phyloP scores from a whole-genome alignment of 2,113 vertebrate species.

The Centrocercus urophasianus region DNA sequence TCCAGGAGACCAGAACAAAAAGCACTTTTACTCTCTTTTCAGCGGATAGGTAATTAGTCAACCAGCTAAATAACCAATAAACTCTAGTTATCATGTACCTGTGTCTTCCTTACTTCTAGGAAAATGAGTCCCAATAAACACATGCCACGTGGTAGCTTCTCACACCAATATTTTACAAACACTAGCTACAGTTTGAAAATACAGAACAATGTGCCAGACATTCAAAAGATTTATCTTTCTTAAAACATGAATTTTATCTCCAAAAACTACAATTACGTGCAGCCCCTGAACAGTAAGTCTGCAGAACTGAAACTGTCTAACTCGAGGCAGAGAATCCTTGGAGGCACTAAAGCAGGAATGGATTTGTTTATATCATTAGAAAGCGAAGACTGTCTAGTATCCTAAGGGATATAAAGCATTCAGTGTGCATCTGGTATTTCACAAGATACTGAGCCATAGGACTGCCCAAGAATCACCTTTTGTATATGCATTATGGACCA shows the following conservation, averaged over 20 bases:
- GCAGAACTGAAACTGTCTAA: neutral
- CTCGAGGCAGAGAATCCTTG: neutral
- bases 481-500: neutral
- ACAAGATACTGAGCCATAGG: neutral
- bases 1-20: neutral
- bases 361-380: neutral
- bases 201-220: neutral
- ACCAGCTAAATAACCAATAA: neutral
- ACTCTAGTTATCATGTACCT: accelerated
- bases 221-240: neutral
- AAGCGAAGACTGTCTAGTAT: neutral
- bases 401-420: neutral
- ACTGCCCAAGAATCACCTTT: neutral
- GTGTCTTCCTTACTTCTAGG: neutral
- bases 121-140: neutral
- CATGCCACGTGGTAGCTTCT: neutral
- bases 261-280: neutral
- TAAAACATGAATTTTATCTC: neutral
- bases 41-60: neutral
- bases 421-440: neutral
- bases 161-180: neutral
- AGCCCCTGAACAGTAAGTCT: neutral
- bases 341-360: neutral
- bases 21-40: neutral
- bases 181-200: neutral